phyloP scores from a whole-genome alignment of 2,888 invertebrate species.

The Drosophila subquinaria region DNA sequence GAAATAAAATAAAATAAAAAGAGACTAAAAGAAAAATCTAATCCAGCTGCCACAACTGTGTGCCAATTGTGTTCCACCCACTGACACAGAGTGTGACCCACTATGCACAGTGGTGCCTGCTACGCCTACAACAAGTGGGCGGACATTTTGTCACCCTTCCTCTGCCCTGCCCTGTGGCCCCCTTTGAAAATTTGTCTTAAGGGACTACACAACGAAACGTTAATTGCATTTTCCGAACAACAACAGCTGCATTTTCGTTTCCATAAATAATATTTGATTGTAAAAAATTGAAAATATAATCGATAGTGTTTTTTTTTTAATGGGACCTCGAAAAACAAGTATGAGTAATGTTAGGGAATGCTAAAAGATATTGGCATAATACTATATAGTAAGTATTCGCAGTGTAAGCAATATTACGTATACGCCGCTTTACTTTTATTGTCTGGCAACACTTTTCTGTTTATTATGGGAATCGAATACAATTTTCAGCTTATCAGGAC shows the following conservation, averaged over 20 bases:
- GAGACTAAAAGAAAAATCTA: slow-evolving; percentile 14
- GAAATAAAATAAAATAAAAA: neutral
- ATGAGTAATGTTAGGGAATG: neutral
- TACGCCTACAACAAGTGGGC: slow-evolving; percentile 1
- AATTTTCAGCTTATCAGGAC: neutral
- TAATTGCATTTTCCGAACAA: slow-evolving; percentile 30
- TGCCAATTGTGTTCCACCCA: slow-evolving; percentile 13
- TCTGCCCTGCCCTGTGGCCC: neutral
- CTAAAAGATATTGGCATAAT: neutral
- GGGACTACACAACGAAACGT: slow-evolving; percentile 4
- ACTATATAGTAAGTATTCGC: neutral
- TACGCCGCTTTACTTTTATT: neutral
- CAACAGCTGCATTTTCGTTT: slow-evolving; percentile 20
- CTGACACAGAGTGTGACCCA: slow-evolving; percentile 5
- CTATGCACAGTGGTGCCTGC: slow-evolving; percentile 10
- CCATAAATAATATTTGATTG: slow-evolving; percentile 36
- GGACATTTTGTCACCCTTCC: neutral
- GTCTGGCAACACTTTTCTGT: neutral
- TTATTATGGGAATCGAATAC: neutral
- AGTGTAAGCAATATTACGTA: neutral
- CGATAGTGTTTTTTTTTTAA: slow-evolving; percentile 10
- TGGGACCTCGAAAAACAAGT: neutral
- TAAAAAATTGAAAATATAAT: slow-evolving; percentile 6
- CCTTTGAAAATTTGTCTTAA: neutral
- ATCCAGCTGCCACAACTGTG: slow-evolving; percentile 56